phyloP scores from a whole-genome alignment of 2,113 vertebrate genomes.

The Oenanthe melanoleuca region DNA sequence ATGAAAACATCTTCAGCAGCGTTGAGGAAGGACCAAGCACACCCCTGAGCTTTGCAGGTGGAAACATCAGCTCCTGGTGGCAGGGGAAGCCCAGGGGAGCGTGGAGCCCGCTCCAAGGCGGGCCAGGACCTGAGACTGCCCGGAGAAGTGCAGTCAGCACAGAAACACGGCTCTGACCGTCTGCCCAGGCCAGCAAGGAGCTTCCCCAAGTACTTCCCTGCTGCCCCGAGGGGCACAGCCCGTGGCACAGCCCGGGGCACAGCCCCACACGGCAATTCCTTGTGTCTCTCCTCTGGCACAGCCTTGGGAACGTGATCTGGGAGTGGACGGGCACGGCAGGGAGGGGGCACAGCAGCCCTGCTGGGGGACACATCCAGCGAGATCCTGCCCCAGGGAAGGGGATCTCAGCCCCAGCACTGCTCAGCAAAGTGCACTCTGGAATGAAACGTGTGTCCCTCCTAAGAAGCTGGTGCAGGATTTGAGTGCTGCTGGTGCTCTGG shows the following conservation, averaged over 20 bases:
- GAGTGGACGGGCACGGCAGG: not conserved
- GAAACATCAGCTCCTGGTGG: not conserved
- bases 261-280: not conserved
- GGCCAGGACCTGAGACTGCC: not conserved
- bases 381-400: not conserved
- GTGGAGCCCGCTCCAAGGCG: not conserved
- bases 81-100: fast-evolving
- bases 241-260: not conserved
- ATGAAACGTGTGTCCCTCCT: not conserved
- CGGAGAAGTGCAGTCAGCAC: not conserved
- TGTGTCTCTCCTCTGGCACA: not conserved
- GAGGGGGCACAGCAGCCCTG: not conserved
- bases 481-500: not conserved
- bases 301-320: not conserved
- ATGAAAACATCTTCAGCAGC: not conserved
- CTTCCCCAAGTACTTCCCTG: slow-evolving; percentile 19
- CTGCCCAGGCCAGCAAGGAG: not conserved
- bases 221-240: not conserved
- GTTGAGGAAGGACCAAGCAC: fast-evolving
- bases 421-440: not conserved
- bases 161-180: not conserved
- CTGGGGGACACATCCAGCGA: fast-evolving
- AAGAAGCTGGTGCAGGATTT: not conserved
- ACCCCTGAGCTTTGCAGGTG: fast-evolving
- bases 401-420: fast-evolving